Evolutionary conservation across 2,113 vertebrate genomes (phyloP).

Genomic region (Elaphurus davidianus): DNA sequence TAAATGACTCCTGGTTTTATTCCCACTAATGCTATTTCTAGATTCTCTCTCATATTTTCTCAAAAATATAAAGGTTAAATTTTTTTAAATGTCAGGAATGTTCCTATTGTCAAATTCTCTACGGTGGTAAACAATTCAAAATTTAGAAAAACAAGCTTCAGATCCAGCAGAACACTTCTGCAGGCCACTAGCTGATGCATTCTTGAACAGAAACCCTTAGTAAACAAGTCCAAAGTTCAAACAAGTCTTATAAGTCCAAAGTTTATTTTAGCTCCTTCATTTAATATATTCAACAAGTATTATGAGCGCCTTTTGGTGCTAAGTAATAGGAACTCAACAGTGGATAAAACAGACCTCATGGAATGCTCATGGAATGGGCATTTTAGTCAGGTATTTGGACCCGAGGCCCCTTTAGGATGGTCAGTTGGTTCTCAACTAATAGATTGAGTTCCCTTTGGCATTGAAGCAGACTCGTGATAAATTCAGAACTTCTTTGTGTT

Average conservation of each 20-base stretch:
- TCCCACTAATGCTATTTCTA: background rate
- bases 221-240: too few relatives aligned
- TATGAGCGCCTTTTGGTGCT: background rate
- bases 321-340: too few relatives aligned
- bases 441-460: background rate
- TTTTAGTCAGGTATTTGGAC: background rate
- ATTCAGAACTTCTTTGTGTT: background rate
- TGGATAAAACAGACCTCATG: background rate
- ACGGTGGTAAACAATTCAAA: background rate
- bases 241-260: background rate
- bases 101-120: background rate
- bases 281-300: background rate
- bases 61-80: background rate
- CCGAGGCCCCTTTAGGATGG: background rate
- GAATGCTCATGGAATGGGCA: background rate
- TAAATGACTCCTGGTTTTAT: background rate
- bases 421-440: background rate
- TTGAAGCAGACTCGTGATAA: background rate
- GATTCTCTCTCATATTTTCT: background rate
- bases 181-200: background rate
- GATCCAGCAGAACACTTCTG: background rate
- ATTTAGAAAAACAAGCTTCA: background rate
- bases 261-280: background rate
- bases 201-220: background rate
- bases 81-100: background rate